Evolutionary conservation across 1,140 invertebrate genomes (phyloP).

Genomic region (Nephila pilipes): DNA sequence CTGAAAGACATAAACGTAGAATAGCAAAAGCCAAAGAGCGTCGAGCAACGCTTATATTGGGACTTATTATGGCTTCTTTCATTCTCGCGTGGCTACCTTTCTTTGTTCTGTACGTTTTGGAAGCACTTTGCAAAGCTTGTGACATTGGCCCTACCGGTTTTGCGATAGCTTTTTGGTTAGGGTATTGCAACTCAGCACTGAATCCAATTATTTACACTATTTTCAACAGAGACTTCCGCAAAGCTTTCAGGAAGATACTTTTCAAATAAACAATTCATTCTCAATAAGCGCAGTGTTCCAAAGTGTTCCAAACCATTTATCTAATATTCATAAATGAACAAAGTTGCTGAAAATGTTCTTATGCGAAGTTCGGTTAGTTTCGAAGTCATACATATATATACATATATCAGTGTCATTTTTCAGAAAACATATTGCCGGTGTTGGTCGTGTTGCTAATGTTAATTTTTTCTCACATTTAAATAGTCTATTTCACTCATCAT

Average conservation of each 20-base stretch:
- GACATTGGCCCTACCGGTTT: slow-evolving; percentile 90
- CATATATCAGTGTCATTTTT: not conserved
- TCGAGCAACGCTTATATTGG: slow-evolving; percentile 96
- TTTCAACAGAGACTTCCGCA: slow-evolving; percentile 99
- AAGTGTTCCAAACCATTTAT: slow-evolving; percentile 13
- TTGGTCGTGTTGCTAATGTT: not conserved
- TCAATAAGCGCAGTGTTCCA: not conserved
- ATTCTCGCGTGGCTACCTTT: slow-evolving; percentile 99
- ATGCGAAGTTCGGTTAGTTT: not conserved
- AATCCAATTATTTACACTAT: slow-evolving; percentile 99
- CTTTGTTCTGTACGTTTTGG: slow-evolving; percentile 96
- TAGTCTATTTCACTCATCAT: not conserved
- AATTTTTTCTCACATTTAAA: not conserved
- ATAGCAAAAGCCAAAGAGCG: slow-evolving; percentile 98
- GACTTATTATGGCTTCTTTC: slow-evolving; percentile 99
- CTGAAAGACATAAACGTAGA: slow-evolving; percentile 94
- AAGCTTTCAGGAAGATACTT: slow-evolving; percentile 95
- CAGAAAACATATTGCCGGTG: not conserved
- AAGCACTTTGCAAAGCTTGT: slow-evolving; percentile 89
- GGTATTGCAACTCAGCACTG: slow-evolving; percentile 98
- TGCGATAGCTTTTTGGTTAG: slow-evolving; percentile 98
- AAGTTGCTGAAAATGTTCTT: slow-evolving; percentile 1
- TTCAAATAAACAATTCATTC: slow-evolving; percentile 87
- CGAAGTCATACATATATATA: slow-evolving; percentile 30
- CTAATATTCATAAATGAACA: not conserved